Evolutionary conservation across 2,888 invertebrate species (phyloP).

Genomic region (Idaea biselata): DNA sequence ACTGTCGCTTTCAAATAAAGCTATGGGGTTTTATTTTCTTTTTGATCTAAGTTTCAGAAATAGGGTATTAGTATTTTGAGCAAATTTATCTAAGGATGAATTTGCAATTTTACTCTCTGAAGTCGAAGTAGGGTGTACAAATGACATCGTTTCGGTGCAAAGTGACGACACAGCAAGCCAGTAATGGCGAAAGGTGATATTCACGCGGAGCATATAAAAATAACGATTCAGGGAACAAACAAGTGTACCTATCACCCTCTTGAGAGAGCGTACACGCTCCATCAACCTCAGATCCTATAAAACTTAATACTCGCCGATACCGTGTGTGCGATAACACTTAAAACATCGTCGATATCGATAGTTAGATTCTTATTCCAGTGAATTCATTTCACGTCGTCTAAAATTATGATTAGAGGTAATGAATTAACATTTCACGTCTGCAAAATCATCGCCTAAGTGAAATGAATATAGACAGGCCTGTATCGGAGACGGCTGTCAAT

Average conservation of each 20-base stretch:
- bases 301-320: constrained; percentile 46
- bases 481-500: constrained; percentile 38
- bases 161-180: constrained; percentile 35
- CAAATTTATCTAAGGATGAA: not conserved
- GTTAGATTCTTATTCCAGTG: not conserved
- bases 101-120: not conserved
- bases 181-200: constrained; percentile 48
- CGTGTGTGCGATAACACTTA: constrained; percentile 25
- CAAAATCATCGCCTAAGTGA: too few relatives aligned
- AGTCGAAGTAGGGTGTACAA: constrained; percentile 6
- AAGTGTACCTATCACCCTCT: constrained; percentile 40
- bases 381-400: too few relatives aligned
- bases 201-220: constrained; percentile 55
- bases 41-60: too few relatives aligned
- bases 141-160: constrained; percentile 30
- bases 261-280: constrained; percentile 43
- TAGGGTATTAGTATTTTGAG: not conserved
- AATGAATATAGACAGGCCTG: not conserved
- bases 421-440: too few relatives aligned
- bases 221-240: constrained; percentile 59
- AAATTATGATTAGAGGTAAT: too few relatives aligned
- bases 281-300: constrained; percentile 49
- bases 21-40: too few relatives aligned
- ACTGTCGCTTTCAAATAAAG: too few relatives aligned
- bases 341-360: not conserved